Base-by-base conservation (phyloP, 2,113 vertebrate species). In the Dipodomys merriami region DNA sequence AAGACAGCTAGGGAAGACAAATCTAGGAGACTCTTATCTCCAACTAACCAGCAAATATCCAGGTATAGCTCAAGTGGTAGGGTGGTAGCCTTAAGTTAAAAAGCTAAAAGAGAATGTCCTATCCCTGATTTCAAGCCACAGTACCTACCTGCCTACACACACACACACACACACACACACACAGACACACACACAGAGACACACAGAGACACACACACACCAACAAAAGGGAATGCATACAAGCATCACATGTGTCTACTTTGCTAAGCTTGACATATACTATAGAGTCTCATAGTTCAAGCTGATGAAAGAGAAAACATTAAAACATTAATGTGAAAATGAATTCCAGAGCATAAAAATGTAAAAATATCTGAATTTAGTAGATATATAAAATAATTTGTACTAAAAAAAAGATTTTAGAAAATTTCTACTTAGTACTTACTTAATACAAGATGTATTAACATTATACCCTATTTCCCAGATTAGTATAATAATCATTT, bases 321-420 rank as follows among this genome's bases (percentile, higher is more conserved):
- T 30, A 82, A 87, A 81, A 85, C 23, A 72, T 57, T 77, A 91
- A 57, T 35, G 49, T 33, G 29, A 69, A 22, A 49, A 15, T 90
- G 23, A 79, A 85, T 85, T 88, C 30, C 7, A 88, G 65, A 84
- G 9, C 60, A 73, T 46, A 83, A 84, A 83, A 84, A 71, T 93
- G 57, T 6, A 87, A 90, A 76, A 92, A 62, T 83, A 93, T 88
- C 12, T 65, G 44, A 95, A 77, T 91, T 78, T 88, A 67, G 71
- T 39, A 71, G 44, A 68, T 79, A 71, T 1, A 79, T 3, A 2
- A 79, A 74, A 60, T 72, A 49, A 88, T 88, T 88, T 88, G 33
- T 18, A 57, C 25, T 27, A 76, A 74, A 84, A 94, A 78, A 39
- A 10, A 33, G 35, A 72, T 76, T 83, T 90, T 57, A 44, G 53